phyloP scores from a whole-genome alignment of 2,113 vertebrate species.

The Dermatemys mawii region DNA sequence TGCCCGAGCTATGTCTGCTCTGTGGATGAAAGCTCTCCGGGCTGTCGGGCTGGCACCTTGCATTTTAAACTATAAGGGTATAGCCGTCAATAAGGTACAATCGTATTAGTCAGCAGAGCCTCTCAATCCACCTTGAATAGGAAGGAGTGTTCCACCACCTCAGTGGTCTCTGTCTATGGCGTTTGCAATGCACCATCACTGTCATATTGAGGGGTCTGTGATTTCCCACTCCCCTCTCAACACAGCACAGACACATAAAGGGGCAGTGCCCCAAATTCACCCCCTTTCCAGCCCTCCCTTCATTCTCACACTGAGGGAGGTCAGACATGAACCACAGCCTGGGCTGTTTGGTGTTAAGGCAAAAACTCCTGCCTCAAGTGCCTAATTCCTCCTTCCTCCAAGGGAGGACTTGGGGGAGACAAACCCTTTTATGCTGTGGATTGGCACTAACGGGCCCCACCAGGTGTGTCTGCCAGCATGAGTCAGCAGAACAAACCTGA shows the following conservation, averaged over 20 bases:
- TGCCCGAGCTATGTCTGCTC: not conserved
- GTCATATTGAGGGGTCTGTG: too few species aligned
- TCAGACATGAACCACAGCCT: not conserved
- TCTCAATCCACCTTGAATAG: too few species aligned
- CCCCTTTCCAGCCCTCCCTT: not conserved
- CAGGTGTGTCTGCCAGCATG: not conserved
- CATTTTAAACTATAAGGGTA: not conserved
- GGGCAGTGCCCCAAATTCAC: not conserved
- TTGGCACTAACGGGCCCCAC: not conserved
- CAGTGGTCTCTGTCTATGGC: not conserved
- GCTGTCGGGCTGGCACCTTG: not conserved
- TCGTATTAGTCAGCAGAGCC: too few species aligned
- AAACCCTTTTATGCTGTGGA: not conserved
- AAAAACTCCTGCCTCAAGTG: not conserved
- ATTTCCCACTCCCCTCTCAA: too few species aligned
- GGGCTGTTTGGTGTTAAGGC: not conserved
- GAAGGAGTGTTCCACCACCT: not conserved
- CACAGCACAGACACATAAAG: not conserved
- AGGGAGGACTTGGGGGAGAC: not conserved
- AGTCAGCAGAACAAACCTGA: not conserved
- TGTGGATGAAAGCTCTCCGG: not conserved
- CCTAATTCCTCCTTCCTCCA: not conserved
- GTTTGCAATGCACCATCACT: not conserved
- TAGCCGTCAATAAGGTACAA: not conserved
- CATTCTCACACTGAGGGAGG: accelerated